A percentile compares a stretch with the other conserved stretches of the same genome.
Conservation (phyloP, 1,140 invertebrate genomes). For the Drosophila mauritiana region DNA sequence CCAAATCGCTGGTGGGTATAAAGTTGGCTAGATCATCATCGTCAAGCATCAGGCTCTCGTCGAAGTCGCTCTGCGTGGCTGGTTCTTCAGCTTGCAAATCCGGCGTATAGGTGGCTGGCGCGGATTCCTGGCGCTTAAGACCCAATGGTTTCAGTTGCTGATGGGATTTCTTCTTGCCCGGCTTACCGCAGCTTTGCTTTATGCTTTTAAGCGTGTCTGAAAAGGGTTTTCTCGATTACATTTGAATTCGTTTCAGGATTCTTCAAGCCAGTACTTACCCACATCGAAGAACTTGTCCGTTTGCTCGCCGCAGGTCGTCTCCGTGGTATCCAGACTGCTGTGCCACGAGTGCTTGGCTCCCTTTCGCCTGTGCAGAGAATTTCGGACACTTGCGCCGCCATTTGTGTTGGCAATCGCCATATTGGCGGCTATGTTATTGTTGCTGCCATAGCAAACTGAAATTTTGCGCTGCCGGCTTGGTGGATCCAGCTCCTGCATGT, state of each 20-base stretch:
- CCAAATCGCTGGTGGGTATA: slow-evolving; percentile 77
- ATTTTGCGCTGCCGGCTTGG: slow-evolving; percentile 62
- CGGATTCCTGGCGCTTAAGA: slow-evolving; percentile 71
- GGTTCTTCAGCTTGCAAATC: slow-evolving; percentile 31
- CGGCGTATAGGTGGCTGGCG: slow-evolving; percentile 41
- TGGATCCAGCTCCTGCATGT: slow-evolving; percentile 51
- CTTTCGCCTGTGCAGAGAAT: slow-evolving; percentile 58
- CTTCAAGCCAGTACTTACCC: slow-evolving; percentile 33
- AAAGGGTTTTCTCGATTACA: slow-evolving; percentile 1
- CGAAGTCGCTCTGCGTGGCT: slow-evolving; percentile 63
- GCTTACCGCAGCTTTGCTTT: slow-evolving; percentile 36
- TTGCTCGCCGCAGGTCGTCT: slow-evolving; percentile 27
- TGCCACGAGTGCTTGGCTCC: slow-evolving; percentile 68
- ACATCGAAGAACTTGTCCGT: slow-evolving; percentile 66
- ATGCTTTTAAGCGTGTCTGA: slow-evolving; percentile 58
- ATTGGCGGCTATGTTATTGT: slow-evolving; percentile 64
- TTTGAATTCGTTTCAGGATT: background rate
- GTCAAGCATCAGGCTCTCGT: slow-evolving; percentile 76
- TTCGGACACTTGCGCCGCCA: slow-evolving; percentile 6
- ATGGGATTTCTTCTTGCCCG: slow-evolving; percentile 52
- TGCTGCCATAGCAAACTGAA: slow-evolving; percentile 76
- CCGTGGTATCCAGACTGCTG: slow-evolving; percentile 45
- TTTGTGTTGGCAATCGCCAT: slow-evolving; percentile 25
- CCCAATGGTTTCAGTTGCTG: slow-evolving; percentile 19
- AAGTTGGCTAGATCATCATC: slow-evolving; percentile 81